Conservation (phyloP, 2,113 vertebrate genomes). For the Scopus umbretta region DNA sequence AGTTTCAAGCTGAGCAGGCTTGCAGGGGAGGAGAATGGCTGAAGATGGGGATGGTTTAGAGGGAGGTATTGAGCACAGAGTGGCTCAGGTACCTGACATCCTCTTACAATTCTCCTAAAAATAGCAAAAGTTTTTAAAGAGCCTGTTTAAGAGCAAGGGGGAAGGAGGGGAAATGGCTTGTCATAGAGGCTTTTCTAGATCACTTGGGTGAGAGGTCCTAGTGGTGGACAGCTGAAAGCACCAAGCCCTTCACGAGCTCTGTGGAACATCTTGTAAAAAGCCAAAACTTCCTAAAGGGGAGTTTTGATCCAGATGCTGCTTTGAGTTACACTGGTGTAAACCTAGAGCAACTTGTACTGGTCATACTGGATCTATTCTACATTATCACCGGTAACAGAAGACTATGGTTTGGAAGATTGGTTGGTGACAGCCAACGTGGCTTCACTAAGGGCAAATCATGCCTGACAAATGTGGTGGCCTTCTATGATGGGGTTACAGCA, state of each 20-base stretch:
- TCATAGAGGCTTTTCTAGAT: background rate
- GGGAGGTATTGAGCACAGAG: background rate
- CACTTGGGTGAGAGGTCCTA: background rate
- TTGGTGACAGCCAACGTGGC: background rate
- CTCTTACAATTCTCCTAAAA: background rate
- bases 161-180: background rate
- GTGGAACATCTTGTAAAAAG: background rate
- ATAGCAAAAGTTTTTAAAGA: background rate
- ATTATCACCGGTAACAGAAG: background rate
- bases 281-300: background rate
- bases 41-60: background rate
- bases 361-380: background rate
- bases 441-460: background rate
- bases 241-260: background rate
- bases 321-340: background rate
- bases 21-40: background rate
- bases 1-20: background rate
- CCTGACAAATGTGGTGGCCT: background rate
- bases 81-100: background rate
- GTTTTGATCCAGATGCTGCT: background rate
- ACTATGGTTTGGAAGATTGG: background rate
- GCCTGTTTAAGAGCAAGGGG: background rate
- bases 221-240: background rate
- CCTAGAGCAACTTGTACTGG: background rate
- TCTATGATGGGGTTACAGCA: background rate